Percentiles rank a stretch among this genome's conserved stretches.
Conservation (phyloP, 2,888 invertebrate genomes). For the Microchrysa polita region DNA sequence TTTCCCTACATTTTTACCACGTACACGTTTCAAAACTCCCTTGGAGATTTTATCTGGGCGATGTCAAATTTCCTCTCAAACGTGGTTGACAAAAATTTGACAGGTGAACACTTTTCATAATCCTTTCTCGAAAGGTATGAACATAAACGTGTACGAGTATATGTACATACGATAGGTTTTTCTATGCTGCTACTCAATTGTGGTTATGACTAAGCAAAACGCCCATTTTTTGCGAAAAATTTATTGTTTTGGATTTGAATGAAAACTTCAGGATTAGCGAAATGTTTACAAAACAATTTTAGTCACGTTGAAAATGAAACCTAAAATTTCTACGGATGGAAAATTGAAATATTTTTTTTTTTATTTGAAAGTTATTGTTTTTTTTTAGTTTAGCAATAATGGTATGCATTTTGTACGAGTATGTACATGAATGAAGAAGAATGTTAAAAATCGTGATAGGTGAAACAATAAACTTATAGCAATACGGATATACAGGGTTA, state of each 20-base stretch:
- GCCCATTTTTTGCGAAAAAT: slow-evolving; percentile 6
- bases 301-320: slow-evolving; percentile 7
- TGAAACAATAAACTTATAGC: too few species aligned
- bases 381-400: too few species aligned
- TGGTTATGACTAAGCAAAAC: slow-evolving; percentile 28
- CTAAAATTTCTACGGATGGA: too few species aligned
- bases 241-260: slow-evolving; percentile 6
- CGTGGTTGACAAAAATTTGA: slow-evolving; percentile 37
- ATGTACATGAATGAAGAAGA: too few species aligned
- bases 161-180: neutral
- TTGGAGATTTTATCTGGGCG: slow-evolving; percentile 31
- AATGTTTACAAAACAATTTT: slow-evolving; percentile 30
- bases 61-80: slow-evolving; percentile 1
- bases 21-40: slow-evolving; percentile 16
- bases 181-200: slow-evolving; percentile 11
- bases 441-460: too few species aligned
- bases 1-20: neutral
- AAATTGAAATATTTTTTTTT: too few species aligned
- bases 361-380: too few species aligned
- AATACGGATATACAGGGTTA: too few species aligned
- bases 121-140: slow-evolving; percentile 21
- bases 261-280: neutral
- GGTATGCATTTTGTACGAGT: too few species aligned
- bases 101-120: slow-evolving; percentile 34
- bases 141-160: neutral